Evolutionary conservation across 2,888 invertebrate species (phyloP), one percentile per base, ranked within the genome.

Genomic region (Coremacera marginata): DNA sequence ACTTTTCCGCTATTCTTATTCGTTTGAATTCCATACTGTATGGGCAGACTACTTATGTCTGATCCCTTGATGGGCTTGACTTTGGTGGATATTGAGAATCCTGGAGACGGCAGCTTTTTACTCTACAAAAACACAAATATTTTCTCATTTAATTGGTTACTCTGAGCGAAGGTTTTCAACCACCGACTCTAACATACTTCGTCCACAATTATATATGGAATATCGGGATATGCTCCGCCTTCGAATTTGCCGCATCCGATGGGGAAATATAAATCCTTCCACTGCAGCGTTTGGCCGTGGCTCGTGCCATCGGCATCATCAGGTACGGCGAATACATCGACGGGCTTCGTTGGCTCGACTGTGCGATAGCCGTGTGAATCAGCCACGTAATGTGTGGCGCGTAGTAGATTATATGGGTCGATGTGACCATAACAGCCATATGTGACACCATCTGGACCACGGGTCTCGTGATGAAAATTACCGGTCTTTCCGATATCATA

Each of bases 391-490:
- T 94, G 94, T 31, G 94, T 94, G 67, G 93, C 94, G 51, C 92
- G 91, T 14, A 94, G 90, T 78, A 91, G 90, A 52, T 92, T 91
- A 68, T 92, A 92, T 0, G 94, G 92, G 86, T 94, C 94, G 57
- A 94, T 91, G 88, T 94, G 94, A 37, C 95, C 95, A 83, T 95
- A 95, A 87, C 95, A 95, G 81, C 95, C 95, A 83, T 95, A 95
- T 0, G 94, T 95, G 22, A 95, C 93, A 25, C 93, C 94, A 83
- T 95, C 94, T 0, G 94, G 93, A 5, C 94, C 94, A 76, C 93
- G 92, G 78, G 91, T 93, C 89, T 95, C 95, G 85, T 95, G 94
- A 87, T 95, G 95, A 86, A 95, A 95, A 89, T 95, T 94, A 57
- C 94, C 94, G 84, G 93, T 92, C 3, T 94, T 93, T 76, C 93